phyloP scores from a whole-genome alignment of 2,888 invertebrate genomes.

The Caenorhabditis panamensis region DNA sequence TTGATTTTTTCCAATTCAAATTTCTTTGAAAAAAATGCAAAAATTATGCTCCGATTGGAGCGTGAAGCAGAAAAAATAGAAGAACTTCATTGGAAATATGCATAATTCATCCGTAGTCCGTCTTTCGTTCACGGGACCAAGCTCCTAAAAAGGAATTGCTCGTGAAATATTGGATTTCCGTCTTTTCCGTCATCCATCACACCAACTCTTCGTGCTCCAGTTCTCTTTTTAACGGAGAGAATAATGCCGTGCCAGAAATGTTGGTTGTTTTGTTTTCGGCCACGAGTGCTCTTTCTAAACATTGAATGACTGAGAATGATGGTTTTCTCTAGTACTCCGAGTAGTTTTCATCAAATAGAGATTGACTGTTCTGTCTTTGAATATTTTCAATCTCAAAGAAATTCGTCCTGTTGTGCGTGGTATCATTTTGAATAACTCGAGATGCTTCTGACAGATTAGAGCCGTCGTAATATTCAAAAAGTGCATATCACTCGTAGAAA shows the following conservation, averaged over 20 bases:
- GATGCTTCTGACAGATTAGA: too few relatives aligned
- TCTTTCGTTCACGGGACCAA: background rate
- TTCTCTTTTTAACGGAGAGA: background rate
- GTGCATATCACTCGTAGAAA: too few relatives aligned
- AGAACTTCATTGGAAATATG: background rate
- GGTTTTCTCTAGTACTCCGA: too few relatives aligned
- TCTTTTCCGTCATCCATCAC: background rate
- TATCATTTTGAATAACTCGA: too few relatives aligned
- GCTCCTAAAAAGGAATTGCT: background rate
- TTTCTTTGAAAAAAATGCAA: background rate
- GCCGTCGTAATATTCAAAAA: too few relatives aligned
- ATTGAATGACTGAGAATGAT: too few relatives aligned
- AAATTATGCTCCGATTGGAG: too few relatives aligned
- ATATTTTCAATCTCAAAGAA: too few relatives aligned
- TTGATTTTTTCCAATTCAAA: background rate
- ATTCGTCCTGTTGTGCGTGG: too few relatives aligned
- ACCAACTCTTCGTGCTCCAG: background rate
- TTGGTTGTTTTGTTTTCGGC: background rate
- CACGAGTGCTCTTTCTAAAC: background rate
- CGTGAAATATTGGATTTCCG: constrained; percentile 11
- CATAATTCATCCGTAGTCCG: background rate
- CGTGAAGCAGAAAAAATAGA: too few relatives aligned
- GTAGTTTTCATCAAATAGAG: too few relatives aligned
- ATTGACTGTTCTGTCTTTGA: too few relatives aligned
- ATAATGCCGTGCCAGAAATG: constrained; percentile 1